Conservation (phyloP, 2,888 invertebrate genomes). For the Polia nebulosa region DNA sequence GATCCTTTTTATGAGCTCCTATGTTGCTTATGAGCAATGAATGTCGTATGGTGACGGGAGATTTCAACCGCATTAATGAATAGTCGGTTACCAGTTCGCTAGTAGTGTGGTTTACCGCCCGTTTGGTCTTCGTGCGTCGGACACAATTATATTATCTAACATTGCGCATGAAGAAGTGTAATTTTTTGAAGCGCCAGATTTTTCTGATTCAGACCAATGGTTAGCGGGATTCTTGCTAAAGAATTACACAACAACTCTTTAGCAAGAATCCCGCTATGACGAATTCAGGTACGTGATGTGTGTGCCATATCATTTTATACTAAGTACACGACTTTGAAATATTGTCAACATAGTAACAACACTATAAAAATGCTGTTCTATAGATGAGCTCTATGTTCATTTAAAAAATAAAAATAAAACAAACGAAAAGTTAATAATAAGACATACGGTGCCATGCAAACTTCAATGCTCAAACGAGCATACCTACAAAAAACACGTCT, state of each 20-base stretch:
- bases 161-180: not conserved
- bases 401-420: constrained; percentile 24
- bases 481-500: constrained; percentile 69
- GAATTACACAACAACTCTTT: too few species aligned
- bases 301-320: constrained; percentile 8
- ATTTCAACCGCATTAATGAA: constrained; percentile 69
- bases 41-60: constrained; percentile 74
- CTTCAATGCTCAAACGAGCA: constrained; percentile 63
- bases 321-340: constrained; percentile 14
- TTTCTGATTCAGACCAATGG: not conserved
- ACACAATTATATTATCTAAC: not conserved
- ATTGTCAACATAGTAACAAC: not conserved
- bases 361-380: not conserved
- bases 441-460: constrained; percentile 42
- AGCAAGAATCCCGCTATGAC: not conserved
- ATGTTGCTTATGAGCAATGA: constrained; percentile 81
- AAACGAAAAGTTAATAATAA: constrained; percentile 29
- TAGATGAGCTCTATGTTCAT: constrained; percentile 16
- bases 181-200: not conserved
- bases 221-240: not conserved
- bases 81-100: constrained; percentile 33
- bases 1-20: constrained; percentile 84
- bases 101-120: constrained; percentile 2
- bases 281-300: constrained; percentile 23
- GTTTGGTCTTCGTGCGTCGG: constrained; percentile 6